Percentiles rank a stretch among this genome's conserved stretches.
Conservation (phyloP, 64 coral and sea anemone genomes). For the Porites lutea region DNA sequence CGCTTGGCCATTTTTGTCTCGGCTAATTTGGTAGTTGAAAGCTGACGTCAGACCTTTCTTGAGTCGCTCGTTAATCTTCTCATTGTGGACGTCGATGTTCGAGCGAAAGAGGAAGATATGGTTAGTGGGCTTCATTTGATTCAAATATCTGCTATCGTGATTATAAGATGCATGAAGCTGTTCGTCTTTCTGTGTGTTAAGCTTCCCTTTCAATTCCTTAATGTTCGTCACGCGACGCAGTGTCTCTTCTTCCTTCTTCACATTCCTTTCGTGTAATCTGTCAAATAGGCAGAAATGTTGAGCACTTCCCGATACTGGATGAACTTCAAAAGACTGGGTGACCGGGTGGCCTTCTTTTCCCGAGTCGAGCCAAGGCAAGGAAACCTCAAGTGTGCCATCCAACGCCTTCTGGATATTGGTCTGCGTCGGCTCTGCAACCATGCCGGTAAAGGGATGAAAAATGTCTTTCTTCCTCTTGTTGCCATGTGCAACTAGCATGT, state of each 20-base stretch:
- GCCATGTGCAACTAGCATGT: too few species aligned
- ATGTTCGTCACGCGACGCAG: conserved; percentile 28
- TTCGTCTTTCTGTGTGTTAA: conserved; percentile 55
- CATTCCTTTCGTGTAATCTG: conserved; percentile 61
- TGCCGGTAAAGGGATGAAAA: not conserved
- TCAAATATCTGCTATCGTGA: conserved; percentile 42
- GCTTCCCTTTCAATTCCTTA: conserved; percentile 14
- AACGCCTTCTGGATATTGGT: conserved; percentile 4
- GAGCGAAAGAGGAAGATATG: conserved; percentile 62
- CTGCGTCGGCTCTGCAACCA: conserved; percentile 35
- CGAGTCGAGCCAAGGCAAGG: conserved; percentile 30
- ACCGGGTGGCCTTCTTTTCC: not conserved
- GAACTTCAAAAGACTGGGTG: not conserved
- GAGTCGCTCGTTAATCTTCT: conserved; percentile 12
- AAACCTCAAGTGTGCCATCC: conserved; percentile 25
- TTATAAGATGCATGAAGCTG: conserved; percentile 45
- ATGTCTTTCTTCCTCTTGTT: too few species aligned
- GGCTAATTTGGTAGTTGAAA: conserved; percentile 22
- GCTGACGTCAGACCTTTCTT: not conserved
- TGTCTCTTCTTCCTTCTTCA: conserved; percentile 37
- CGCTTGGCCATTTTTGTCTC: too few species aligned
- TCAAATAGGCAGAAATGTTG: conserved; percentile 52
- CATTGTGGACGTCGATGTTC: conserved; percentile 55
- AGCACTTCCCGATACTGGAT: conserved; percentile 47
- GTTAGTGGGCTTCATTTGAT: conserved; percentile 51